Evolutionary conservation across 2,797 vertebrate genomes (phyloP).

Genomic region (Melopsittacus undulatus): DNA sequence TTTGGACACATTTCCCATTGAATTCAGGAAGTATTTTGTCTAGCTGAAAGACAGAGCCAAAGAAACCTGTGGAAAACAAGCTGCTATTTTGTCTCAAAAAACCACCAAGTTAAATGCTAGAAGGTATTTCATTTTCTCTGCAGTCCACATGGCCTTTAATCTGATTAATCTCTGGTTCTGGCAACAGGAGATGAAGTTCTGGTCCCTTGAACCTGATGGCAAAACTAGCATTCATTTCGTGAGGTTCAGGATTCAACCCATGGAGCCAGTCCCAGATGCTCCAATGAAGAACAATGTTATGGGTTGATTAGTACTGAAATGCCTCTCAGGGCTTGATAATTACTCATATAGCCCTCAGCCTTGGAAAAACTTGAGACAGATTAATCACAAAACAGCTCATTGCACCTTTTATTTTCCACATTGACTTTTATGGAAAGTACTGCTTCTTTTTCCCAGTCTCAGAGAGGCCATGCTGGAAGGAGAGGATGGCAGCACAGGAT

Average conservation of each 20-base stretch:
- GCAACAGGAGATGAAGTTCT: constrained; percentile 19
- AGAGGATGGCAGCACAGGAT: neutral
- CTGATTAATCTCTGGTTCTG: constrained; percentile 17
- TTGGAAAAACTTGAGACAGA: neutral
- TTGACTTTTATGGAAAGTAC: constrained; percentile 7
- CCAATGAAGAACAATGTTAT: neutral
- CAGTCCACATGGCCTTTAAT: constrained; percentile 26
- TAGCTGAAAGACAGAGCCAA: neutral
- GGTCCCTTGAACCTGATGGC: neutral
- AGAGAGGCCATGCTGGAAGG: neutral
- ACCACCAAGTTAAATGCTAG: neutral
- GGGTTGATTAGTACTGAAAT: constrained; percentile 34
- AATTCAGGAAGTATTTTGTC: constrained; percentile 37
- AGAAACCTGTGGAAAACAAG: constrained; percentile 45
- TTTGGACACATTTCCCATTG: constrained; percentile 25
- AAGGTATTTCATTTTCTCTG: constrained; percentile 42
- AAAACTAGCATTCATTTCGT: constrained; percentile 10
- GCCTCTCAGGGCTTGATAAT: constrained; percentile 22
- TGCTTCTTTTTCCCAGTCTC: neutral
- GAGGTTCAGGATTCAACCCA: neutral
- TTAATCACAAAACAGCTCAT: constrained; percentile 44
- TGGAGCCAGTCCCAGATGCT: constrained; percentile 12
- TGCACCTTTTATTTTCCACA: constrained; percentile 53
- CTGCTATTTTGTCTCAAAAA: constrained; percentile 22
- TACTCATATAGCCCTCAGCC: constrained; percentile 13